Evolutionary conservation across 2,888 invertebrate genomes (phyloP).

Genomic region (Chymomyza amoena): DNA sequence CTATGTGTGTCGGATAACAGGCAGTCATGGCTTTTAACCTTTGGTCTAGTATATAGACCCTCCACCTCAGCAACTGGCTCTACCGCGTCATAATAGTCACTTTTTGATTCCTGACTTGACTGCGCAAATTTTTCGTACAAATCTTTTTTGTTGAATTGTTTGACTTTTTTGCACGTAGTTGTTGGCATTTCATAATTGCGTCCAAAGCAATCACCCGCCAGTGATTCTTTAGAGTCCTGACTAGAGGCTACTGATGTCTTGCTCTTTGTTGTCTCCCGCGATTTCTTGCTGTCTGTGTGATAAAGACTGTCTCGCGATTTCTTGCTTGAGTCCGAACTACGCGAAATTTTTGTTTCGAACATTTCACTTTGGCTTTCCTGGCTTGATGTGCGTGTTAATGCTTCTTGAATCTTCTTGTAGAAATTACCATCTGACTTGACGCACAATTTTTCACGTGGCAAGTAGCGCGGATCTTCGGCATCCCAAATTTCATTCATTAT

Average conservation of each 20-base stretch:
- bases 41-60: conserved; percentile 69
- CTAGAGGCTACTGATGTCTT: conserved; percentile 83
- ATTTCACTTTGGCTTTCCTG: conserved; percentile 86
- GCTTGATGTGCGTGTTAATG: conserved; percentile 84
- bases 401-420: conserved; percentile 84
- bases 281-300: conserved; percentile 84
- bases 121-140: conserved; percentile 80
- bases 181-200: conserved; percentile 80
- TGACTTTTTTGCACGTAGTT: conserved; percentile 78
- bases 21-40: conserved; percentile 82
- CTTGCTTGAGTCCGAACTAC: conserved; percentile 84
- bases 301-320: conserved; percentile 84
- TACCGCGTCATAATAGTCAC: conserved; percentile 85
- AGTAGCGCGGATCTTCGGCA: conserved; percentile 87
- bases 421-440: conserved; percentile 87
- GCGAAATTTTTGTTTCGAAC: conserved; percentile 83
- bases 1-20: conserved; percentile 80
- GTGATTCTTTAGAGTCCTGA: conserved; percentile 84
- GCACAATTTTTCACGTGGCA: conserved; percentile 85
- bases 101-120: conserved; percentile 85
- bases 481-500: conserved; percentile 88
- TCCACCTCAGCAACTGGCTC: conserved; percentile 61
- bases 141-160: conserved; percentile 74
- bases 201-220: conserved; percentile 75
- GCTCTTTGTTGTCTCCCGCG: conserved; percentile 83